A percentile compares a stretch with the other conserved stretches of the same genome.
These are phyloP conservation scores for Cremastobaeus sp. DNA, from an alignment of 2,888 invertebrate genomes.

Conservation along the genomic window DNA sequence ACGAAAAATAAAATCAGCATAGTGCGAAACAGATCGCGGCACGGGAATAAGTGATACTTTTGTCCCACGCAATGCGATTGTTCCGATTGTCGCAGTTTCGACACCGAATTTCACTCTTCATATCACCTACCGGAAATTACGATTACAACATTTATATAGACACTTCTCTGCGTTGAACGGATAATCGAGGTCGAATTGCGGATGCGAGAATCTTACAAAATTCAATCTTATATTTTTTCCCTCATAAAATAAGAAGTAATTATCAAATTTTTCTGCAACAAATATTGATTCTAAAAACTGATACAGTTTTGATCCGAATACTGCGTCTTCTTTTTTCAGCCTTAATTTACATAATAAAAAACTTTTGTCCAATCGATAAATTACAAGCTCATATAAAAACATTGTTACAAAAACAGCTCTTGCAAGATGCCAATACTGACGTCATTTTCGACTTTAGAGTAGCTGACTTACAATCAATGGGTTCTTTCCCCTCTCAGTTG, in stretches of 20 bases:
- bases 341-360: no score
- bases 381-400: no score
- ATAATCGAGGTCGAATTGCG: constrained; percentile 27
- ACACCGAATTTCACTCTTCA: constrained; percentile 35
- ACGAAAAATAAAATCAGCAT: constrained; percentile 52
- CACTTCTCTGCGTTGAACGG: constrained; percentile 15
- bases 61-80: constrained; percentile 62
- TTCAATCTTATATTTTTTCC: constrained; percentile 1
- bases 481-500: constrained; percentile 22
- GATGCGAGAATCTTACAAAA: constrained; percentile 1
- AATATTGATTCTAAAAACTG: no score
- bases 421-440: constrained; percentile 5
- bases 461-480: constrained; percentile 17
- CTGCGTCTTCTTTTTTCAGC: no score
- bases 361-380: no score
- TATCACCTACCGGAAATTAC: constrained; percentile 58
- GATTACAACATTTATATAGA: constrained; percentile 51
- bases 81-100: constrained; percentile 35
- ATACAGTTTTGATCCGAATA: no score
- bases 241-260: no score
- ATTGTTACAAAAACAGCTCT: neutral
- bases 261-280: no score
- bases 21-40: constrained; percentile 11
- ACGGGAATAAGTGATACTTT: constrained; percentile 15
- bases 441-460: constrained; percentile 26